Evolutionary conservation across 2,888 invertebrate species (phyloP).

Genomic region (Sesia bembeciformis): DNA sequence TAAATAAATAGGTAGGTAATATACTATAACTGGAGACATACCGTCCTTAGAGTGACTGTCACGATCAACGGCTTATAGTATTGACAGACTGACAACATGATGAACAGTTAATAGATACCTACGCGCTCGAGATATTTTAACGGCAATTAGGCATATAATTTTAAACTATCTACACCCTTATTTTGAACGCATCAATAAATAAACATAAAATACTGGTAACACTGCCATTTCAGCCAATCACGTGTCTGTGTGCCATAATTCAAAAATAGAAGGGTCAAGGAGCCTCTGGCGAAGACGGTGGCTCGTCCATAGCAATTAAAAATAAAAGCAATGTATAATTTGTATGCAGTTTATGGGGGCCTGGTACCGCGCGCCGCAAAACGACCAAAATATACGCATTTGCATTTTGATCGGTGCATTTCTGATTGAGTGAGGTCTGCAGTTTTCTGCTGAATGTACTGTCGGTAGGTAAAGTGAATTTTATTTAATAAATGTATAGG

Average conservation of each 20-base stretch:
- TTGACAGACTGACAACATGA: not conserved
- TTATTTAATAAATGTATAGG: not conserved
- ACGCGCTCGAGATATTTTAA: not conserved
- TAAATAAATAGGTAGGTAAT: too few relatives aligned
- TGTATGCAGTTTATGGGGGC: constrained; percentile 62
- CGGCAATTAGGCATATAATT: constrained; percentile 20
- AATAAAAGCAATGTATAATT: constrained; percentile 66
- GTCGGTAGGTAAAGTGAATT: not conserved
- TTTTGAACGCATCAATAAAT: constrained; percentile 31
- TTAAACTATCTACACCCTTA: constrained; percentile 36
- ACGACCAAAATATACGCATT: constrained; percentile 41
- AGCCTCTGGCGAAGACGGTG: constrained; percentile 62
- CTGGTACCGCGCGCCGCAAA: constrained; percentile 38
- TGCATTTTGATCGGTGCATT: constrained; percentile 61
- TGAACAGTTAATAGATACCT: not conserved
- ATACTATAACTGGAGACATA: too few relatives aligned
- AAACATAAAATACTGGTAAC: constrained; percentile 17
- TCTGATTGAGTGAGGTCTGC: constrained; percentile 57
- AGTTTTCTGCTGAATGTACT: not conserved
- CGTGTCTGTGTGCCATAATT: constrained; percentile 62
- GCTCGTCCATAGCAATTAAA: constrained; percentile 67
- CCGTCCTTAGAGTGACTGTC: too few relatives aligned
- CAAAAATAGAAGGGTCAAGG: constrained; percentile 56
- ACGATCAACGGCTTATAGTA: not conserved
- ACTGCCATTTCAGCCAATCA: constrained; percentile 51